Evolutionary conservation across 2,888 invertebrate genomes (phyloP).

Genomic region (Trisateles emortualis): DNA sequence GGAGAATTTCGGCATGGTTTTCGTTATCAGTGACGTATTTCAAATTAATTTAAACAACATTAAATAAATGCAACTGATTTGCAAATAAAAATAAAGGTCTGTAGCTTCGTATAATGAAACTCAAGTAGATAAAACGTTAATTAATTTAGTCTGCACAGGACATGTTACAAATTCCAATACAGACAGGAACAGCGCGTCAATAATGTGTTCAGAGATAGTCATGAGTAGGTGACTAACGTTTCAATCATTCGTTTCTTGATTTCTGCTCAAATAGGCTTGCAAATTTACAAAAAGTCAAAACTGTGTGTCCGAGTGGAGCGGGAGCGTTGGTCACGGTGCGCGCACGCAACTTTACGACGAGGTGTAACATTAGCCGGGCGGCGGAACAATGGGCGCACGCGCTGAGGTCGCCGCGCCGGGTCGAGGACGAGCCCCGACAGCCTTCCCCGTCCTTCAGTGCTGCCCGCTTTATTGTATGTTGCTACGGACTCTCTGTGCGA

Average conservation of each 20-base stretch:
- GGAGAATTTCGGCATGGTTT: neutral
- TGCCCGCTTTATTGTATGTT: constrained; percentile 53
- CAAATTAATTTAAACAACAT: neutral
- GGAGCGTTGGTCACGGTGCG: constrained; percentile 51
- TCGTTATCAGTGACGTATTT: constrained; percentile 5
- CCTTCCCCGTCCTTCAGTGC: constrained; percentile 74
- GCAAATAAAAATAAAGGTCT: neutral
- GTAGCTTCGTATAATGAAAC: neutral
- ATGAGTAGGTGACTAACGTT: neutral
- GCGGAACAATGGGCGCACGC: constrained; percentile 76
- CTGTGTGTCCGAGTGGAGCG: constrained; percentile 40
- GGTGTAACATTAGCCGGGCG: constrained; percentile 66
- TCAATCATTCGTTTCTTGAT: constrained; percentile 16
- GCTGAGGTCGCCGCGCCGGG: constrained; percentile 72
- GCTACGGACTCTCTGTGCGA: constrained; percentile 29
- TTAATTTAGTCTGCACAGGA: neutral
- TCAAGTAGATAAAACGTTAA: neutral
- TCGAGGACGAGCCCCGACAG: constrained; percentile 71
- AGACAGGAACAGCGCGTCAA: neutral
- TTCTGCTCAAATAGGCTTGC: constrained; percentile 30
- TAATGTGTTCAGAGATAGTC: neutral
- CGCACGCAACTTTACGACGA: constrained; percentile 62
- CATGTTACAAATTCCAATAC: neutral
- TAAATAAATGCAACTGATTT: neutral
- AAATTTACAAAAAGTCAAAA: constrained; percentile 43